Conservation (phyloP, 2,113 vertebrate species). For the Salvator merianae region DNA sequence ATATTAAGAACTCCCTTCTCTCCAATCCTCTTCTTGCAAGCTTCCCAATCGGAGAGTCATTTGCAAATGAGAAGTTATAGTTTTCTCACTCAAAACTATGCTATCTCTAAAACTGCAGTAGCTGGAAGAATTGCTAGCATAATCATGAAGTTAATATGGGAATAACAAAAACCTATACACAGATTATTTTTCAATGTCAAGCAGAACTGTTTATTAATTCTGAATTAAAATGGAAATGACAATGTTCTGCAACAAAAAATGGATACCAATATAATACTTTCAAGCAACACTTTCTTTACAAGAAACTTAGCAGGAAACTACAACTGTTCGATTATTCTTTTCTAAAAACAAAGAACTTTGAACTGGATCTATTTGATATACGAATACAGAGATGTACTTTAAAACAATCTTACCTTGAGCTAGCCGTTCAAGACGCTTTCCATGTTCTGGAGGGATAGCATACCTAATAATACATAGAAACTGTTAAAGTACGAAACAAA, state of each 20-base stretch:
- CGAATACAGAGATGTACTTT: conserved; percentile 3
- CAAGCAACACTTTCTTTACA: neutral
- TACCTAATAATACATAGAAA: conserved; percentile 84
- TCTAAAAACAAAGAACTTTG: conserved; percentile 25
- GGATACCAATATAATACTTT: neutral
- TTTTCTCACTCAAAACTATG: no score
- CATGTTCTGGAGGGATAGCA: conserved; percentile 93
- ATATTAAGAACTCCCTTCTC: neutral
- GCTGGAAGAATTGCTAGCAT: neutral
- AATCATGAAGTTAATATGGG: neutral
- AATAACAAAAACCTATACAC: neutral
- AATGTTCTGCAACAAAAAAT: neutral
- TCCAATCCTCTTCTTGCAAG: neutral
- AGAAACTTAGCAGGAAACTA: conserved; percentile 11
- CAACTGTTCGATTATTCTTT: neutral
- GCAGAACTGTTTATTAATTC: neutral
- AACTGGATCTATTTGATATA: conserved; percentile 15
- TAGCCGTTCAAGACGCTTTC: conserved; percentile 92
- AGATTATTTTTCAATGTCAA: neutral
- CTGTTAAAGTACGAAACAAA: neutral
- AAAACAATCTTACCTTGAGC: conserved; percentile 85
- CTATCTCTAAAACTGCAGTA: neutral
- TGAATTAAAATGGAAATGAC: neutral
- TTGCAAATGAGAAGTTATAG: neutral
- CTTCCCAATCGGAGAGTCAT: neutral